Percentiles rank a stretch among this genome's conserved stretches.
phyloP scores from a whole-genome alignment of 2,113 vertebrate species.

The Sylvilagus bachmani region DNA sequence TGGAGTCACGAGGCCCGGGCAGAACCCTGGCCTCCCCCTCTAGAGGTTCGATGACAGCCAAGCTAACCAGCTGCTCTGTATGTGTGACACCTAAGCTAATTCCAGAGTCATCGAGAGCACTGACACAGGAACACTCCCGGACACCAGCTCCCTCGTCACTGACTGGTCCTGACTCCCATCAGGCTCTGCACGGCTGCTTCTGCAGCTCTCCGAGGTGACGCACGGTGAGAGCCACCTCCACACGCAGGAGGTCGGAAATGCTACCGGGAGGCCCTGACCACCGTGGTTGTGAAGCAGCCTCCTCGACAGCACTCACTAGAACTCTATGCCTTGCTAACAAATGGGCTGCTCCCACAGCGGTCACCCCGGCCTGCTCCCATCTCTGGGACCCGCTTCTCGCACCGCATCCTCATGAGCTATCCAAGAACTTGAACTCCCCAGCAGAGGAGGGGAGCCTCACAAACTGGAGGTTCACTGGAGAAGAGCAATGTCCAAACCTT shows the following conservation, averaged over 20 bases:
- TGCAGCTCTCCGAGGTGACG: background rate
- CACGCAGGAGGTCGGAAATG: no score
- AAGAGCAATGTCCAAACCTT: background rate
- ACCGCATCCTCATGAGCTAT: rapidly evolving
- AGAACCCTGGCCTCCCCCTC: background rate
- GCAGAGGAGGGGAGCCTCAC: background rate
- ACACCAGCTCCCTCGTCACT: background rate
- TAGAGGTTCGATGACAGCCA: background rate
- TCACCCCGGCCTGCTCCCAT: rapidly evolving
- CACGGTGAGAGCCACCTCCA: background rate
- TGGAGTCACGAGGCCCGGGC: background rate
- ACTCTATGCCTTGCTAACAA: background rate
- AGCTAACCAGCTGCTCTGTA: background rate
- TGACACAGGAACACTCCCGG: rapidly evolving
- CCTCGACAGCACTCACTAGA: background rate
- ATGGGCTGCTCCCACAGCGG: rapidly evolving
- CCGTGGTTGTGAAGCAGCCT: background rate
- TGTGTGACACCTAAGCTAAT: no score
- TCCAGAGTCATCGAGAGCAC: background rate
- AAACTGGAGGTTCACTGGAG: background rate
- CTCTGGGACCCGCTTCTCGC: rapidly evolving
- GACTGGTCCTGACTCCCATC: background rate
- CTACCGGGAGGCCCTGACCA: background rate
- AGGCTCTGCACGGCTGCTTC: background rate
- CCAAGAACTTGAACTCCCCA: background rate